phyloP scores from a whole-genome alignment of 2,113 vertebrate genomes.

The Fulmarus glacialis region DNA sequence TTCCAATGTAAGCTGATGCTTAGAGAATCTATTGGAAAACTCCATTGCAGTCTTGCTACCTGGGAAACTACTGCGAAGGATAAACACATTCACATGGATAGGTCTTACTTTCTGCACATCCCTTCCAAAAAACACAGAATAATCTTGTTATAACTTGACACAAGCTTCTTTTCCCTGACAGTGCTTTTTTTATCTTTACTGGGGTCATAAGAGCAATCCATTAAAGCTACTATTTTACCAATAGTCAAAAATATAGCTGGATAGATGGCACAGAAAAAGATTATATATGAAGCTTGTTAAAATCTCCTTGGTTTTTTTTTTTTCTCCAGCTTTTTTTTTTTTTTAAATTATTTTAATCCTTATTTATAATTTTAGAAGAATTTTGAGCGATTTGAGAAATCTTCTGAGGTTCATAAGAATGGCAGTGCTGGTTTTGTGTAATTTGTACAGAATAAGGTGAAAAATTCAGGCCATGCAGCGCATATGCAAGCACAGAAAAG shows the following conservation, averaged over 20 bases:
- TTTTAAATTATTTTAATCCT: not conserved
- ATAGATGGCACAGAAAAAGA: not conserved
- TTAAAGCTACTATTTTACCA: not conserved
- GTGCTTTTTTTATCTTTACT: not conserved
- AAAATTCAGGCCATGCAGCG: not conserved
- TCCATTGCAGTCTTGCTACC: not conserved
- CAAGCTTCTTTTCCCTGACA: not conserved
- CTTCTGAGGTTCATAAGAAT: not conserved
- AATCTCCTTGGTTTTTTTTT: not conserved
- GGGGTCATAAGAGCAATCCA: not conserved
- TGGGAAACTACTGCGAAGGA: not conserved
- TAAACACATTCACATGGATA: not conserved
- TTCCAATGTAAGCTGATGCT: not conserved
- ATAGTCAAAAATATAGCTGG: not conserved
- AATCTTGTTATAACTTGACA: not conserved
- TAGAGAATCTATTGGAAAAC: not conserved
- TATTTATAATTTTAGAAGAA: not conserved
- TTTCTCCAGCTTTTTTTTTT: not conserved
- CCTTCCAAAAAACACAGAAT: not conserved
- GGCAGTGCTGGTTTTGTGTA: not conserved
- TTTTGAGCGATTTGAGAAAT: not conserved
- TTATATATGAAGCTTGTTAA: not conserved
- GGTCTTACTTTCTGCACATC: not conserved
- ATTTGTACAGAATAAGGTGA: not conserved
- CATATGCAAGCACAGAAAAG: not conserved